phyloP scores from a whole-genome alignment of 2,888 invertebrate genomes.

The Nomada ruficornis region DNA sequence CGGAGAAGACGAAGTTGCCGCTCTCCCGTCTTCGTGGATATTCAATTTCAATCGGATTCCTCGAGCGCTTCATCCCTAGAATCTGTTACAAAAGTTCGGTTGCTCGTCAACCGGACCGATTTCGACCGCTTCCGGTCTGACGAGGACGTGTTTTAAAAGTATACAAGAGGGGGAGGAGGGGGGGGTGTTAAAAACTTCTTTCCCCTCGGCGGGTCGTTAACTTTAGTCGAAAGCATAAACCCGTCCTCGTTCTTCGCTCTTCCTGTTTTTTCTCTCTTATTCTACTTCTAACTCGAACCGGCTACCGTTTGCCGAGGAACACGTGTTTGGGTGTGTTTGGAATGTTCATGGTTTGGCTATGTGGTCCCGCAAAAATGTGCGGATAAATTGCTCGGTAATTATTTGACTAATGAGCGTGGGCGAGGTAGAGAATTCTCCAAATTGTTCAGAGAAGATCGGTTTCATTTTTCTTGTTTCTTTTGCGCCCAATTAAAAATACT shows the following conservation, averaged over 20 bases:
- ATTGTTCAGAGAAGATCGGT: not conserved
- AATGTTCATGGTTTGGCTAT: not conserved
- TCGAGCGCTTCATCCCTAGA: constrained; percentile 47
- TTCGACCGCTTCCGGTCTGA: constrained; percentile 36
- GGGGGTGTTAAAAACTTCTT: constrained; percentile 18
- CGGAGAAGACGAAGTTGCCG: constrained; percentile 19
- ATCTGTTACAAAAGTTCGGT: constrained; percentile 58
- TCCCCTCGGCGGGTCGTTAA: constrained; percentile 35
- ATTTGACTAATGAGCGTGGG: not conserved
- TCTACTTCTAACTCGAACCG: not conserved
- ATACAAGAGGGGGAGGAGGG: not conserved
- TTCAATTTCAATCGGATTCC: constrained; percentile 66
- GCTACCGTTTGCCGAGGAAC: constrained; percentile 20
- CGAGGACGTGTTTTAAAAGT: constrained; percentile 49
- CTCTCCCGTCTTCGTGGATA: constrained; percentile 47
- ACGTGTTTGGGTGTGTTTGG: constrained; percentile 21
- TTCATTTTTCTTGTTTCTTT: no score
- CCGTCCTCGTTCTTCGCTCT: constrained; percentile 3
- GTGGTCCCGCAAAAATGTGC: not conserved
- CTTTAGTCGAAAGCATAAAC: constrained; percentile 34
- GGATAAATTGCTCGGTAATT: constrained; percentile 1
- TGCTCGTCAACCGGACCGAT: constrained; percentile 44
- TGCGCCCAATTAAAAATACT: not conserved
- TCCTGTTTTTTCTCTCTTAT: not conserved
- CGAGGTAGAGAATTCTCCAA: not conserved